Percentiles rank a stretch among this genome's conserved stretches.
These are phyloP conservation scores for Rhabdornis inornatus DNA, from an alignment of 2,113 vertebrate genomes.

Conservation along the genomic window DNA sequence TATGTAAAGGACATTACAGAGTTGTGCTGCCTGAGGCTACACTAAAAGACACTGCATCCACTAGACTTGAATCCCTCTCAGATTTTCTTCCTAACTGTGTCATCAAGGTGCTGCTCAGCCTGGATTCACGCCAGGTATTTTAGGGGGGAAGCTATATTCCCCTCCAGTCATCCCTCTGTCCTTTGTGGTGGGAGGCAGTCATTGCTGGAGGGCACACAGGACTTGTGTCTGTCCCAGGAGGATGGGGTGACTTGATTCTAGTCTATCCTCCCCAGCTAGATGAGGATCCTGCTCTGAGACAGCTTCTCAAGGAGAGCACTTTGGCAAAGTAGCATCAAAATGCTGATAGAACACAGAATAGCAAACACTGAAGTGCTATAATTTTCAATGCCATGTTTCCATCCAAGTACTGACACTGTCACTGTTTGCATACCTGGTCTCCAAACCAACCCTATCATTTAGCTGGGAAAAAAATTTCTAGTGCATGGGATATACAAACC, in stretches of 20 bases:
- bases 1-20: neutral
- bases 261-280: accelerated
- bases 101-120: neutral
- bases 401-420: neutral
- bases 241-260: neutral
- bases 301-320: neutral
- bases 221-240: neutral
- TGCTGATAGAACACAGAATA: neutral
- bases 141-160: neutral
- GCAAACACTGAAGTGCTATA: neutral
- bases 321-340: neutral
- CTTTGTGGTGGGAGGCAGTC: neutral
- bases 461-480: neutral
- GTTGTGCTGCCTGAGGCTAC: neutral
- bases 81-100: neutral
- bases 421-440: neutral
- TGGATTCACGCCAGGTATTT: neutral
- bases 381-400: neutral
- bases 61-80: neutral
- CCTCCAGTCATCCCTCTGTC: neutral
- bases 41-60: neutral
- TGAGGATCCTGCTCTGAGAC: neutral
- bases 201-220: neutral
- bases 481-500: neutral
- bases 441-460: neutral